These are phyloP conservation scores for Raphicerus campestris DNA, from an alignment of 2,113 vertebrate species.

Conservation along the genomic window DNA sequence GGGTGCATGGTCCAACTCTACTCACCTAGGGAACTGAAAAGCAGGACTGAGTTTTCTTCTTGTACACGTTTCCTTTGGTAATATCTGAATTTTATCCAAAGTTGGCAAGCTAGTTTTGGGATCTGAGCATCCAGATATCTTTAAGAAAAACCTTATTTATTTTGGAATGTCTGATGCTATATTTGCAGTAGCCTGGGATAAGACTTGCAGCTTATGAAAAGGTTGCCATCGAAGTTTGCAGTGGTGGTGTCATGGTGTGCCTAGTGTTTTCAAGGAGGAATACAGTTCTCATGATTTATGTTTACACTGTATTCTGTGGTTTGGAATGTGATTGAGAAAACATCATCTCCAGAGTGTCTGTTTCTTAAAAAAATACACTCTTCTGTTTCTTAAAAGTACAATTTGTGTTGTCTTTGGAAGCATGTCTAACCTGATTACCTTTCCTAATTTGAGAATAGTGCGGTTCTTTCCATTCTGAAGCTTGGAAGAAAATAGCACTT, in stretches of 20 bases:
- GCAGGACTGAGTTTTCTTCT: neutral
- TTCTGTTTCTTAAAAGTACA: constrained; percentile 30
- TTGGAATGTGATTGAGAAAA: constrained; percentile 16
- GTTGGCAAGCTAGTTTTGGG: constrained; percentile 12
- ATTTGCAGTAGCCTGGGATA: neutral
- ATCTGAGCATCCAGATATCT: constrained; percentile 4
- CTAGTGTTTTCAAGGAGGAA: constrained; percentile 23
- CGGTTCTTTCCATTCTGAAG: constrained; percentile 40
- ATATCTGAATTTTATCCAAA: constrained; percentile 12
- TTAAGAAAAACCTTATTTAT: neutral
- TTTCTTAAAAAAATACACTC: neutral
- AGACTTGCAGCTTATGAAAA: neutral
- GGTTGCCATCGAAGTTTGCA: neutral
- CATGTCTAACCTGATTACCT: neutral
- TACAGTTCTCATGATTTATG: constrained; percentile 26
- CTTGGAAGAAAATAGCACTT: constrained; percentile 38
- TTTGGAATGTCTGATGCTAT: neutral
- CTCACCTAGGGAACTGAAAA: neutral
- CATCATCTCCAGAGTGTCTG: neutral
- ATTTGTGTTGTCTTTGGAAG: neutral
- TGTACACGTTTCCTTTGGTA: neutral
- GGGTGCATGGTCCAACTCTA: neutral
- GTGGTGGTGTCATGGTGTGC: neutral
- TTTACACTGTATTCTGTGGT: constrained; percentile 22
- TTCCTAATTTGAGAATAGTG: constrained; percentile 44